Evolutionary conservation across 2,113 vertebrate species (phyloP).

Genomic region (Bettongia penicillata): DNA sequence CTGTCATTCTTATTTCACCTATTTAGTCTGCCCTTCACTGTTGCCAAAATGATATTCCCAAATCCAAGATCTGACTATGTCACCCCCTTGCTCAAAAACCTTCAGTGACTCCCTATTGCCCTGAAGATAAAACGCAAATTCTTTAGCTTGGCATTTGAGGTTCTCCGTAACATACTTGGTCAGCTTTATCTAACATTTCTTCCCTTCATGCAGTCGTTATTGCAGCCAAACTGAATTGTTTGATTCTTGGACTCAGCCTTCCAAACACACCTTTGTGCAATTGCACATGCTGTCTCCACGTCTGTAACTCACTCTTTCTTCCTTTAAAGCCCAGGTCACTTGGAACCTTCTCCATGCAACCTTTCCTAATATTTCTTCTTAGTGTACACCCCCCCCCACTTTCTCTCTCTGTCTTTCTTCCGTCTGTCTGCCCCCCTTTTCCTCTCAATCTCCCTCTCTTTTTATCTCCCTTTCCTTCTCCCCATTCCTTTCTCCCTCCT

Average conservation of each 20-base stretch:
- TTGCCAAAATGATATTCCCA: neutral
- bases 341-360: neutral
- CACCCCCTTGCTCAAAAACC: neutral
- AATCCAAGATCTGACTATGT: neutral
- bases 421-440: too few species aligned
- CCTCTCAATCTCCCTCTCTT: too few species aligned
- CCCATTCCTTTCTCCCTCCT: too few species aligned
- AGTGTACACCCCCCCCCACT: too few species aligned
- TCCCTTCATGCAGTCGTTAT: neutral
- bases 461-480: too few species aligned
- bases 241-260: neutral
- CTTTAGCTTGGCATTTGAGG: neutral
- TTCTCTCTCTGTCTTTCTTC: too few species aligned
- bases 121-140: neutral
- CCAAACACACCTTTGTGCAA: neutral
- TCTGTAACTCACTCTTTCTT: neutral
- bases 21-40: neutral
- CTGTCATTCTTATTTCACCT: neutral
- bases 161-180: neutral
- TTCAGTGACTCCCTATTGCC: neutral
- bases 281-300: neutral
- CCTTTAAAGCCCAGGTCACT: neutral
- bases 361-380: neutral
- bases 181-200: neutral
- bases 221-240: neutral